These are phyloP conservation scores for Chaetogeoica ovagalla DNA, from an alignment of 2,888 invertebrate genomes.

Conservation along the genomic window DNA sequence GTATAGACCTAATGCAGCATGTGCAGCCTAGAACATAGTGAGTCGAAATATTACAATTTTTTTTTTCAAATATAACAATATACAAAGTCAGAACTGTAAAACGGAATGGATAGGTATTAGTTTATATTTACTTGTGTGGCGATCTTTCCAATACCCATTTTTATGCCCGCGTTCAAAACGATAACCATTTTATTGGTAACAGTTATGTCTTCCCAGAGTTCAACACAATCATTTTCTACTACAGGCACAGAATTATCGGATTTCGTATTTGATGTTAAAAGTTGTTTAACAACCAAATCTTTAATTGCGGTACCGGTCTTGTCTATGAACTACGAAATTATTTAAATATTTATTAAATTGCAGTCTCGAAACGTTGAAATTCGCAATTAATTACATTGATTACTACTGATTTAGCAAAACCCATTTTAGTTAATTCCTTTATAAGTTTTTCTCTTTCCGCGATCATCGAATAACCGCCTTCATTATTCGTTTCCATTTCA, in stretches of 20 bases:
- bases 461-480: neutral
- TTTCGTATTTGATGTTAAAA: neutral
- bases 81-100: too few species aligned
- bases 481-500: neutral
- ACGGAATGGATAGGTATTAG: neutral
- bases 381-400: conserved; percentile 2
- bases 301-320: conserved; percentile 12
- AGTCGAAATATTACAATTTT: neutral
- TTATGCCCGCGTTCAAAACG: conserved; percentile 26
- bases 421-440: conserved; percentile 23
- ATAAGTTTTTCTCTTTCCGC: neutral
- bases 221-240: conserved; percentile 28
- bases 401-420: conserved; percentile 17
- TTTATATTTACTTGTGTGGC: conserved; percentile 36
- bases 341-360: neutral
- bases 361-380: neutral
- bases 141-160: conserved; percentile 40
- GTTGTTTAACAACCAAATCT: conserved; percentile 30
- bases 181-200: conserved; percentile 36
- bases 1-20: conserved; percentile 38
- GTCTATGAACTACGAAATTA: conserved; percentile 12
- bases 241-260: neutral
- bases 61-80: neutral
- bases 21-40: conserved; percentile 24
- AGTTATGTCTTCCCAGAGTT: conserved; percentile 27